phyloP scores from a whole-genome alignment of 2,797 vertebrate species.

The Catamblyrhynchus diadema region DNA sequence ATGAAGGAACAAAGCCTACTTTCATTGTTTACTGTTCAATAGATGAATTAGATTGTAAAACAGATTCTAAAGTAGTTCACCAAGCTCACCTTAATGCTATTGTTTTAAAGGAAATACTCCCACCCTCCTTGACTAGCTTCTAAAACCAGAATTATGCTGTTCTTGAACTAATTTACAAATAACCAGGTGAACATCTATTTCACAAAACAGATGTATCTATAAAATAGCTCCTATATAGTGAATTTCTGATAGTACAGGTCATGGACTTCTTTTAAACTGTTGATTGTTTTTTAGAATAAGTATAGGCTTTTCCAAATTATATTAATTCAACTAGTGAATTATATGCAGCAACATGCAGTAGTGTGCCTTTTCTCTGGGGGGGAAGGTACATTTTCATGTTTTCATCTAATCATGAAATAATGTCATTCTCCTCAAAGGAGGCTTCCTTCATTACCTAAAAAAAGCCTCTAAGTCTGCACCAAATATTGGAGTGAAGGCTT shows the following conservation, averaged over 20 bases:
- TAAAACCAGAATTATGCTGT: background rate
- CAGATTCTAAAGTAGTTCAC: background rate
- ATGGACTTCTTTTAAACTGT: background rate
- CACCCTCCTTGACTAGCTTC: background rate
- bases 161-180: background rate
- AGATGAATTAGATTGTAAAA: background rate
- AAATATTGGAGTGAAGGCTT: background rate
- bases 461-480: background rate
- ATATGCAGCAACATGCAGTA: background rate
- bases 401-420: background rate
- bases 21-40: background rate
- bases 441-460: background rate
- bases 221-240: background rate
- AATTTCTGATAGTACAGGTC: background rate
- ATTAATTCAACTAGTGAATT: background rate
- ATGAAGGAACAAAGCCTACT: background rate
- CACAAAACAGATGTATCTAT: background rate
- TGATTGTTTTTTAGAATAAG: background rate
- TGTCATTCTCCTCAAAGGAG: background rate
- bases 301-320: background rate
- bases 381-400: background rate
- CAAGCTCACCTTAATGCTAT: background rate
- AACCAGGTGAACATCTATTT: background rate
- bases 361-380: background rate
- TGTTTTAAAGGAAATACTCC: background rate